Base-by-base conservation (phyloP, 2,797 vertebrate species). In the Chelon labrosus region DNA sequence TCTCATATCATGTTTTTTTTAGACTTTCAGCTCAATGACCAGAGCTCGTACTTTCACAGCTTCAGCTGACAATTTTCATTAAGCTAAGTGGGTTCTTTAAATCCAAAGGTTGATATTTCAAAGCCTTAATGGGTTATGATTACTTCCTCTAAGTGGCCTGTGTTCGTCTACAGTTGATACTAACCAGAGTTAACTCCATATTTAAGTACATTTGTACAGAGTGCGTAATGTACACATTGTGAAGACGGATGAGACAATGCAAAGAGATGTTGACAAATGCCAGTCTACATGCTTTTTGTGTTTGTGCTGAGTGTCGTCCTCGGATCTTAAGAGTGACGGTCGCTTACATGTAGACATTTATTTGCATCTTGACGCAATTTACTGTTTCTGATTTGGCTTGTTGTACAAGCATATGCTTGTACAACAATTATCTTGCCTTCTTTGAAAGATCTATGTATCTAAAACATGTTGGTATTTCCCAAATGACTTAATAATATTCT, bases 61-160 rank as follows among this genome's bases (percentile, higher is more conserved):
- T 54, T 77, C 53, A 16, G 73, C 60, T 64, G 60, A 73, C 70
- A 80, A 92, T 86, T 91, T 91, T 91, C 86, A 91, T 92, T 91
- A 80, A 80, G 79, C 84, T 87, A 85, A 92, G 90, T 88, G 87
- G 86, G 50, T 82, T 89, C 69, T 90, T 90, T 87, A 73, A 90
- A 89, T 79, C 70, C 73, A 64, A 75, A 78, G 82, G 76, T 85
- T 93, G 84, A 85, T 88, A 80, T 88, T 89, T 90, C 66, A 67
- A 85, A 61, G 58, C 83, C 88, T 83, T 90, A 84, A 80, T 77
- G 76, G 83, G 59, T 73, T 72, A 70, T 85, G 84, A 87, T 85
- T 82, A 75, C 84, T 67, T 14, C 31, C 65, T 78, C 53, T 53
- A 20, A 88, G 74, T 61, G 86, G 67, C 49, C 62, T 60, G 67